Evolutionary conservation across 1,140 invertebrate genomes (phyloP).

Genomic region (Drosophila sturtevanti): DNA sequence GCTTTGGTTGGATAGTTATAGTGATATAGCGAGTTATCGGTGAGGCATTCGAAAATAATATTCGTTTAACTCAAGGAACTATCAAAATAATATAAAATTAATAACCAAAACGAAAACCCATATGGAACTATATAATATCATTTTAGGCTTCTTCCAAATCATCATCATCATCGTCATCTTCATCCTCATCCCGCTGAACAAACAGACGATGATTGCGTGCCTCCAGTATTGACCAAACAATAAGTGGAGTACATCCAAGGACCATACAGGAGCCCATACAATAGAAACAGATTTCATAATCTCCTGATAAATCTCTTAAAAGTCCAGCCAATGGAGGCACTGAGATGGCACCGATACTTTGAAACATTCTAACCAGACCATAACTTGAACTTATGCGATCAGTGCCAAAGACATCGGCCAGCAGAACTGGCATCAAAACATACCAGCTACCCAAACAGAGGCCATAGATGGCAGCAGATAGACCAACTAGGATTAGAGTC

Average conservation of each 20-base stretch:
- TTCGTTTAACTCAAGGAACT: slow-evolving; percentile 42
- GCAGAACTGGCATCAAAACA: slow-evolving; percentile 88
- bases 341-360: slow-evolving; percentile 89
- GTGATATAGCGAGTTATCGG: slow-evolving; percentile 61
- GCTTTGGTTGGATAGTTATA: slow-evolving; percentile 23
- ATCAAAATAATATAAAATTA: too few relatives aligned
- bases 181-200: slow-evolving; percentile 59
- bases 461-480: slow-evolving; percentile 86
- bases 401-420: slow-evolving; percentile 89
- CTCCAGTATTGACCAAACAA: slow-evolving; percentile 81
- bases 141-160: slow-evolving; percentile 59
- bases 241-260: slow-evolving; percentile 86
- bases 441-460: slow-evolving; percentile 90
- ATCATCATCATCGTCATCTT: slow-evolving; percentile 68
- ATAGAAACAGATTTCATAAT: slow-evolving; percentile 88
- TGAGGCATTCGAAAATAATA: slow-evolving; percentile 70
- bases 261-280: slow-evolving; percentile 91
- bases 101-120: slow-evolving; percentile 12
- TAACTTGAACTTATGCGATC: slow-evolving; percentile 89
- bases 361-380: slow-evolving; percentile 89
- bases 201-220: slow-evolving; percentile 69
- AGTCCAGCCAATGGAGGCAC: slow-evolving; percentile 88
- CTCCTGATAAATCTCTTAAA: slow-evolving; percentile 87
- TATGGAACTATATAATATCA: neutral
- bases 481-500: slow-evolving; percentile 86